Evolutionary conservation across 2,113 vertebrate genomes (phyloP).

Genomic region (Melanerpes formicivorus): DNA sequence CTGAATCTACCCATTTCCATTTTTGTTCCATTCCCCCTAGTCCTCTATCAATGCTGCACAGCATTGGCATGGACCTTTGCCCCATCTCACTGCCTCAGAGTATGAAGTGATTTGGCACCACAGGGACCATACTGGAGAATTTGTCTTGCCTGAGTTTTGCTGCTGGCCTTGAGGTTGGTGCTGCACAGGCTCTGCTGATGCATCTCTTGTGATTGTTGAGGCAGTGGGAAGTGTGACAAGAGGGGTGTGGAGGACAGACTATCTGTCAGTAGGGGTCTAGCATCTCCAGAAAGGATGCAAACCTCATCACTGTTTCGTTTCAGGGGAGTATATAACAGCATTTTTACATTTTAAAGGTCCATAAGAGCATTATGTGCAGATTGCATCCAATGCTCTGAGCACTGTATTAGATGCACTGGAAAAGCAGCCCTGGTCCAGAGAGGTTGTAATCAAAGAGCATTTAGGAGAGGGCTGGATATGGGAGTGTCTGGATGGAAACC

Average conservation of each 20-base stretch:
- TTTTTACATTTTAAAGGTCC: neutral
- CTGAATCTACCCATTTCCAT: no score
- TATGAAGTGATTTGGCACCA: neutral
- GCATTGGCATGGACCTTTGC: neutral
- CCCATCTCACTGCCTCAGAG: neutral
- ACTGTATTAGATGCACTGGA: neutral
- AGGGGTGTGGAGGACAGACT: neutral
- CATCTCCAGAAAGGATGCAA: neutral
- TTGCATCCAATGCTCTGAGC: neutral
- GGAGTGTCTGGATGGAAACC: accelerated
- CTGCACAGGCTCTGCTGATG: neutral
- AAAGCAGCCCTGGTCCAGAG: neutral
- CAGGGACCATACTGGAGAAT: neutral
- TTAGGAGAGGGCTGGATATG: neutral
- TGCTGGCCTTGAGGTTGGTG: neutral
- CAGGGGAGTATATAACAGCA: neutral
- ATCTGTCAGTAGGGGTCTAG: accelerated
- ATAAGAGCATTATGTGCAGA: accelerated
- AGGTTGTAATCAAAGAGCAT: neutral
- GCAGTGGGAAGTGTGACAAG: accelerated
- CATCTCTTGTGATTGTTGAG: accelerated
- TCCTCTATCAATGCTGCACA: neutral
- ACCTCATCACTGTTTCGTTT: neutral
- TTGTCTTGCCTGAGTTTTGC: neutral
- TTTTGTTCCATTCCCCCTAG: no score